These are phyloP conservation scores for Beaufortia kweichowensis DNA, from an alignment of 2,113 vertebrate species.

Conservation along the genomic window DNA sequence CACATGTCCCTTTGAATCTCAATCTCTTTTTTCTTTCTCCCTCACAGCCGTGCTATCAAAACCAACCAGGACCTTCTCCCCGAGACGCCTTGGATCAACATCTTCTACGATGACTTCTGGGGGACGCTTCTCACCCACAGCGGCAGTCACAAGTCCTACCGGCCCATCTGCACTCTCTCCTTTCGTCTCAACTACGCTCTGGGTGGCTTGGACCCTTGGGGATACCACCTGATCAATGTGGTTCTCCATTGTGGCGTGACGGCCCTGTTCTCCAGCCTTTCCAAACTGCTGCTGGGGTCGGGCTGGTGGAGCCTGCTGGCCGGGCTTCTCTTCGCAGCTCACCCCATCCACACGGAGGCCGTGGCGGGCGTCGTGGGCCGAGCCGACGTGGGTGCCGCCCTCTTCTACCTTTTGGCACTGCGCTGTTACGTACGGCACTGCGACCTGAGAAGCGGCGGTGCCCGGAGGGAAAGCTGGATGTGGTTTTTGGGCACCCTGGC, in stretches of 20 bases:
- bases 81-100: conserved; percentile 93
- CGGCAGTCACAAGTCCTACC: conserved; percentile 97
- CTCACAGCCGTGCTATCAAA: conserved; percentile 95
- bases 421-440: conserved; percentile 91
- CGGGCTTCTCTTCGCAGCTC: conserved; percentile 90
- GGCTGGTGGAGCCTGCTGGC: conserved; percentile 91
- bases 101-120: conserved; percentile 99
- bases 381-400: conserved; percentile 90
- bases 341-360: conserved; percentile 95
- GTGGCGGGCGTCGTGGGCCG: conserved; percentile 93
- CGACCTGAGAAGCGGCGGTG: conserved; percentile 68
- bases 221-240: conserved; percentile 93
- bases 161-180: conserved; percentile 94
- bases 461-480: conserved; percentile 77
- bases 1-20: background rate
- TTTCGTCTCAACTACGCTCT: conserved; percentile 91
- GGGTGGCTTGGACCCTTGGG: conserved; percentile 92
- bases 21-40: conserved; percentile 51
- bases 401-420: conserved; percentile 93
- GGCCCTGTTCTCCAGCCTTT: conserved; percentile 88
- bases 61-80: conserved; percentile 98
- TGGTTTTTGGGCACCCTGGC: conserved; percentile 86
- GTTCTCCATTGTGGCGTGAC: conserved; percentile 86
- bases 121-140: conserved; percentile 96
- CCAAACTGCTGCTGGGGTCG: conserved; percentile 86